A percentile compares a stretch with the other conserved stretches of the same genome.
These are phyloP conservation scores for Andrena bicolor DNA, from an alignment of 2,888 invertebrate genomes.

Conservation along the genomic window DNA sequence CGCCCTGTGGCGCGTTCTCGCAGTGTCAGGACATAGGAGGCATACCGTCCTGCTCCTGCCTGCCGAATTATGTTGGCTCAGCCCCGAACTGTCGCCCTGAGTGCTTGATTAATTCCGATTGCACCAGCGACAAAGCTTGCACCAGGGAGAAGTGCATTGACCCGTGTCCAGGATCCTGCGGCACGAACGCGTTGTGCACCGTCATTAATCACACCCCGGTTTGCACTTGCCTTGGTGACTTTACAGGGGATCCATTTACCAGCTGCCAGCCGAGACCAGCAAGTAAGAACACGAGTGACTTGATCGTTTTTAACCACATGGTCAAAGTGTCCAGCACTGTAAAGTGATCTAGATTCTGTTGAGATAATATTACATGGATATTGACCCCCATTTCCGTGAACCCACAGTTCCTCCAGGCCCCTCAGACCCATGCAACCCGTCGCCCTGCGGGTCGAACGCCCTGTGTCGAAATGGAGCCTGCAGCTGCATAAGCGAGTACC, in stretches of 20 bases:
- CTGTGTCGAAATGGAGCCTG: slow-evolving; percentile 86
- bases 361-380: not conserved
- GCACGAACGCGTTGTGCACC: slow-evolving; percentile 85
- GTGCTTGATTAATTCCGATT: slow-evolving; percentile 85
- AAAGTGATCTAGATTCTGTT: no score
- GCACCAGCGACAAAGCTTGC: slow-evolving; percentile 85
- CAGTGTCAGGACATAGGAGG: slow-evolving; percentile 88
- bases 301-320: not conserved
- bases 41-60: slow-evolving; percentile 84
- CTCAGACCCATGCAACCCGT: slow-evolving; percentile 88
- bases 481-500: slow-evolving; percentile 83
- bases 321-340: no score
- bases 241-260: slow-evolving; percentile 85
- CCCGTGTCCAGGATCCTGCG: slow-evolving; percentile 86
- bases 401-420: slow-evolving; percentile 74
- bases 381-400: not conserved
- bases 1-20: slow-evolving; percentile 90
- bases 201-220: slow-evolving; percentile 86
- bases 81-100: slow-evolving; percentile 84
- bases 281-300: slow-evolving; percentile 76
- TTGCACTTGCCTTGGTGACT: slow-evolving; percentile 85
- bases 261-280: slow-evolving; percentile 79
- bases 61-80: slow-evolving; percentile 85
- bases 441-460: slow-evolving; percentile 92
- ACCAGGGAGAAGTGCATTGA: slow-evolving; percentile 85